These are phyloP conservation scores for Turritopsis rubra DNA, from an alignment of 30 jellyfish, hydroid and myxozoan species.

Conservation along the genomic window DNA sequence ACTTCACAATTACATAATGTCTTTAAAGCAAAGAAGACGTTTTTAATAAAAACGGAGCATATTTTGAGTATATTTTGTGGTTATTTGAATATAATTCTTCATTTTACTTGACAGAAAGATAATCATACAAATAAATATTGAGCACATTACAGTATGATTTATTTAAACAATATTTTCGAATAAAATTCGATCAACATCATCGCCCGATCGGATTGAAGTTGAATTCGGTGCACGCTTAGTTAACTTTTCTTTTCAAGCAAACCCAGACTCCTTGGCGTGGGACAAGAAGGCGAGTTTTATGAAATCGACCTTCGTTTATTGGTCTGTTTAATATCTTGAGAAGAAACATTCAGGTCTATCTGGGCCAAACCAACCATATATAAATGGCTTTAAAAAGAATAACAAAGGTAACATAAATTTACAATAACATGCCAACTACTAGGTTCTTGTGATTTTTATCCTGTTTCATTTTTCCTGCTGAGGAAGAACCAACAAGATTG, in stretches of 20 bases:
- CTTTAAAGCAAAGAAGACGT: background rate
- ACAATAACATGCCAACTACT: background rate
- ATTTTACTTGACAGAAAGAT: background rate
- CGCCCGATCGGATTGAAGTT: slow-evolving; percentile 2
- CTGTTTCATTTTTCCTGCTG: background rate
- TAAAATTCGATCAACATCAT: background rate
- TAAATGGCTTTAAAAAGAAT: slow-evolving; percentile 37
- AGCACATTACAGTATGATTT: background rate
- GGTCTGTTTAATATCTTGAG: background rate
- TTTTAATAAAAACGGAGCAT: background rate
- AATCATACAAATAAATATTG: too few species aligned
- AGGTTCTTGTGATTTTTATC: background rate
- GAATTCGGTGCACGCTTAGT: slow-evolving; percentile 5
- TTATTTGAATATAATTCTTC: background rate
- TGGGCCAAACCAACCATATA: background rate
- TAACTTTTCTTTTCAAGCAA: slow-evolving; percentile 12
- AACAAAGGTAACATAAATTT: slow-evolving; percentile 19
- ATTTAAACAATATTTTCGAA: background rate
- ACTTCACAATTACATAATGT: background rate
- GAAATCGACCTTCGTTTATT: background rate
- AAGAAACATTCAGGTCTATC: background rate
- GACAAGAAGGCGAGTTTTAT: slow-evolving; percentile 20
- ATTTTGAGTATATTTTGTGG: background rate
- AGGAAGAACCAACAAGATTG: background rate
- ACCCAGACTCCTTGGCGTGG: slow-evolving; percentile 42